A percentile compares a stretch with the other conserved stretches of the same genome.
Evolutionary conservation across 2,113 vertebrate species (phyloP).

Genomic region (Halichoeres trimaculatus): DNA sequence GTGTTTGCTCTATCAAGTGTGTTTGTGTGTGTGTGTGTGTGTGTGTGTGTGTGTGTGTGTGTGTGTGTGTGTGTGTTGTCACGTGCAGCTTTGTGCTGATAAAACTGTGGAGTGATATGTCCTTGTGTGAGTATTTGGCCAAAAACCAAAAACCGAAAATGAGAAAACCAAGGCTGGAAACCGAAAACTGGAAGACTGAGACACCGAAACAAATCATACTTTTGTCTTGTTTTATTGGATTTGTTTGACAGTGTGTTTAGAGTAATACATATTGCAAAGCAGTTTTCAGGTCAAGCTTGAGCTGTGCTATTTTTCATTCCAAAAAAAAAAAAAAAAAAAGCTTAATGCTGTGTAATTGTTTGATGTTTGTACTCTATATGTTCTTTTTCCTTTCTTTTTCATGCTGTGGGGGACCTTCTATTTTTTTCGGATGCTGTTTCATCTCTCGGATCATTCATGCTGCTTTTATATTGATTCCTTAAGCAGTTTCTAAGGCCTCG

Average conservation of each 20-base stretch:
- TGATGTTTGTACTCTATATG: background rate
- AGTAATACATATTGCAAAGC: too few species aligned
- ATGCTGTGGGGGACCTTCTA: background rate
- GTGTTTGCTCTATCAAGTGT: conserved; percentile 14
- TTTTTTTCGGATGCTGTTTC: background rate
- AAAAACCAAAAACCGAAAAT: too few species aligned
- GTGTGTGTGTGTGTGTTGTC: background rate
- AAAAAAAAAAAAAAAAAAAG: too few species aligned
- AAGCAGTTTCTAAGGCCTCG: conserved; percentile 21
- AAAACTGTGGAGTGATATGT: background rate
- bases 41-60: background rate
- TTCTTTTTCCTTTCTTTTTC: background rate
- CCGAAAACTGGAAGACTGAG: too few species aligned
- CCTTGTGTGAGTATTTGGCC: background rate
- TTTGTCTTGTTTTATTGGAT: too few species aligned
- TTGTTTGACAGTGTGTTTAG: too few species aligned
- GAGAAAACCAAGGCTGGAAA: too few species aligned
- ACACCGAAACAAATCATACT: too few species aligned
- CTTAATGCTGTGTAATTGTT: background rate
- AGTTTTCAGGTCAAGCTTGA: too few species aligned
- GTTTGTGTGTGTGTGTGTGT: background rate
- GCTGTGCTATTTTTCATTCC: background rate
- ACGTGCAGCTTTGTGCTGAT: background rate
- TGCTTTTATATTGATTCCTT: conserved; percentile 33
- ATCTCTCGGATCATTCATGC: conserved; percentile 19